Evolutionary conservation across 2,797 vertebrate genomes (phyloP).

Genomic region (Pelobates cultripes): DNA sequence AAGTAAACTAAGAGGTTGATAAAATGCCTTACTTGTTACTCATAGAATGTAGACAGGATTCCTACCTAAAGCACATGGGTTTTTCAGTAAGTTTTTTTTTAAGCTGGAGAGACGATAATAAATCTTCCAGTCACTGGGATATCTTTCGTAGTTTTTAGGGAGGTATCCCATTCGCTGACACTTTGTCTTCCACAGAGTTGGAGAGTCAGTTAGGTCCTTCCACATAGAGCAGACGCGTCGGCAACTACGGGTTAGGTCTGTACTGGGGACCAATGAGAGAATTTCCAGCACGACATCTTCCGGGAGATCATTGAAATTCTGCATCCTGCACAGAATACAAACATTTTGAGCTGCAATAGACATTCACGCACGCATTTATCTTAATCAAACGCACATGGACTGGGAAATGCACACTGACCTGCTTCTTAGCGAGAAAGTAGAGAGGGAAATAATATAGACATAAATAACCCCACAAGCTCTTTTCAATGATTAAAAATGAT

Average conservation of each 20-base stretch:
- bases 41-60: too few relatives aligned
- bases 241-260: slow-evolving; percentile 75
- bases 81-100: slow-evolving; percentile 84
- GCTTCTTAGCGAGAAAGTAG: too few relatives aligned
- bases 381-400: too few relatives aligned
- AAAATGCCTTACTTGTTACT: too few relatives aligned
- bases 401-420: too few relatives aligned
- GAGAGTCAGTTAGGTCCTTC: slow-evolving; percentile 79
- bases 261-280: slow-evolving; percentile 75
- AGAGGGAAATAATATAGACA: too few relatives aligned
- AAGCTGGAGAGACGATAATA: slow-evolving; percentile 79
- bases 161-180: slow-evolving; percentile 78
- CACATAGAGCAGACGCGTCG: slow-evolving; percentile 81
- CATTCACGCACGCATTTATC: too few relatives aligned
- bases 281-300: slow-evolving; percentile 82
- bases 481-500: too few relatives aligned
- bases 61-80: slow-evolving; percentile 80
- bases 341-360: background rate
- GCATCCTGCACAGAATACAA: slow-evolving; percentile 50
- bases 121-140: slow-evolving; percentile 74
- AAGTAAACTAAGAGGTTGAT: too few relatives aligned
- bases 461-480: too few relatives aligned
- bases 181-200: slow-evolving; percentile 84
- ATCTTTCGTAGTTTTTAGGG: slow-evolving; percentile 48
- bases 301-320: slow-evolving; percentile 66